Base-by-base conservation (phyloP, 2,113 vertebrate species). In the Tachuris rubrigastra region DNA sequence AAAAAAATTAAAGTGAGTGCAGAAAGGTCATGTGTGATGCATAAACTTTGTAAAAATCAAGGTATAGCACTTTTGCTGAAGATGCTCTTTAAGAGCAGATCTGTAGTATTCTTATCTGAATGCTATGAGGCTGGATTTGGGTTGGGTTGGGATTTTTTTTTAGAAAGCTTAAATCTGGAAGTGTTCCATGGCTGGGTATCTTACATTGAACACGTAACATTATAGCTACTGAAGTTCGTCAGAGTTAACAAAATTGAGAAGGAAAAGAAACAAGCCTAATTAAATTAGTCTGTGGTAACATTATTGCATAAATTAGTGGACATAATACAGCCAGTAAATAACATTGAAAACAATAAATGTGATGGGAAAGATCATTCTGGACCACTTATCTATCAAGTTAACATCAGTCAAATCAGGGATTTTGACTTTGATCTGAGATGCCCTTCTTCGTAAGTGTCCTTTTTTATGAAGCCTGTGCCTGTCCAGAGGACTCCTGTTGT, bases 331-430 rank as follows among this genome's bases (percentile, higher is more conserved):
- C 99, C 99, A 99, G 93, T 99, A 99, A 82, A 99, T 98, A 87
- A 99, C 98, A 97, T 99, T 99, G 96, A 99, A 99, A 98, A 99
- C 98, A 89, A 98, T 98, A 94, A 99, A 99, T 2, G 98, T 98
- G 91, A 99, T 98, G 50, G 99, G 99, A 95, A 99, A 99, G 86
- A 99, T 97, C 91, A 99, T 98, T 85, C 99, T 98, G 78, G 99
- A 99, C 99, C 99, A 99, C 95, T 99, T 99, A 98, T 99, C 99
- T 96, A 99, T 99, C 80, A 98, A 98, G 58, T 99, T 99, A 87
- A 99, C 99, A 47, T 99, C 99, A 56, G 98, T 99, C 97, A 99
- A 97, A 97, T 99, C 98, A 3, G 99, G 99, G 96, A 99, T 99
- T 96, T 99, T 99, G 96, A 99, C 98, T 97, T 98, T 99, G 86